Conservation (phyloP, 2,797 vertebrate species). For the Heteromormyrus szaboi region DNA sequence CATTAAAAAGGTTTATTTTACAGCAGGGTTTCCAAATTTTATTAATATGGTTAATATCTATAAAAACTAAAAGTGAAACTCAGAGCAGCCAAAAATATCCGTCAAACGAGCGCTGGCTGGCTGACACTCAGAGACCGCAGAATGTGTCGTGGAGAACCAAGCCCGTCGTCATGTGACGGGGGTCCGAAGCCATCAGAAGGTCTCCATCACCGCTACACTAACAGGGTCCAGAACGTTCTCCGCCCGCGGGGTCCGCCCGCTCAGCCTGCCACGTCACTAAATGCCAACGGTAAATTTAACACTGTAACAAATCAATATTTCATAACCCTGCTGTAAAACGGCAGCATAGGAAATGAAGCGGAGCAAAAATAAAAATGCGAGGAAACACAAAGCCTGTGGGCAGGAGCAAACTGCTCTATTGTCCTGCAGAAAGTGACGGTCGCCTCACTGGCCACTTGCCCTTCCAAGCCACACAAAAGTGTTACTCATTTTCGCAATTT, state of each 20-base stretch:
- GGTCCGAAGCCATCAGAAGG: neutral
- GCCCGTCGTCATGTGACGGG: neutral
- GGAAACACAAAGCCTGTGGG: neutral
- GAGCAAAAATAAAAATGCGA: neutral
- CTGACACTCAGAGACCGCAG: neutral
- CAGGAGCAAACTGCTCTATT: neutral
- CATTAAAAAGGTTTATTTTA: neutral
- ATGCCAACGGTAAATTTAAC: neutral
- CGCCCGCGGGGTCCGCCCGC: neutral
- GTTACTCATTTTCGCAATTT: neutral
- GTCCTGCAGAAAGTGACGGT: neutral
- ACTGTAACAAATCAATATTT: neutral
- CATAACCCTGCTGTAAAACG: conserved; percentile 13
- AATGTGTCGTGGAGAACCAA: neutral
- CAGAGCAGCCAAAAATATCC: neutral
- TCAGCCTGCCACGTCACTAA: neutral
- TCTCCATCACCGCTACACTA: neutral
- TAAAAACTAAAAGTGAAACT: neutral
- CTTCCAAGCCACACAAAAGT: neutral
- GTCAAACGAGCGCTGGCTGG: neutral
- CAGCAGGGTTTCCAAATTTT: neutral
- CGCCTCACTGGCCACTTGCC: neutral
- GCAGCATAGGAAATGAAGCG: neutral
- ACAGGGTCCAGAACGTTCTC: neutral
- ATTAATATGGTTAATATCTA: neutral